Evolutionary conservation across 2,797 vertebrate genomes (phyloP).

Genomic region (Bucorvus abyssinicus): DNA sequence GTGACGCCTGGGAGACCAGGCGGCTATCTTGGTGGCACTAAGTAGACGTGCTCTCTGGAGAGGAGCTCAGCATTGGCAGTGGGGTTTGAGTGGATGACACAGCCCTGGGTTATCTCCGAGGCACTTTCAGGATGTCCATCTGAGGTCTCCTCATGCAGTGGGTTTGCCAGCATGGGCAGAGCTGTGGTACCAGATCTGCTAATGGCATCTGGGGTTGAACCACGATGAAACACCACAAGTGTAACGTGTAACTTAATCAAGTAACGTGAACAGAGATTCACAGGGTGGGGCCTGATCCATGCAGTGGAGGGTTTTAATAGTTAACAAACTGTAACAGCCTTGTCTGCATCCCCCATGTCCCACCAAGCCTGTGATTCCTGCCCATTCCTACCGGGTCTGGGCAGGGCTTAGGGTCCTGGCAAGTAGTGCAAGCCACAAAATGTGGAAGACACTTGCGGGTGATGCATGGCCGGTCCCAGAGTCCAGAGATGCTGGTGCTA

Average conservation of each 20-base stretch:
- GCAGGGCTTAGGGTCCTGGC: not conserved
- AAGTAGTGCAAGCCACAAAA: not conserved
- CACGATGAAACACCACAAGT: not conserved
- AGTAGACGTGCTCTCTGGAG: not conserved
- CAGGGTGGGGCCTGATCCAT: not conserved
- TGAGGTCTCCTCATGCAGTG: not conserved
- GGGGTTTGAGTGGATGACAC: not conserved
- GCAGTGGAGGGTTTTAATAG: not conserved
- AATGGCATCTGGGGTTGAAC: not conserved
- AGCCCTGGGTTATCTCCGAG: not conserved
- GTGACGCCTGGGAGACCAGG: not conserved
- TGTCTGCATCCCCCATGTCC: fast-evolving
- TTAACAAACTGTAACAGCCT: not conserved
- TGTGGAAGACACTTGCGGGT: not conserved
- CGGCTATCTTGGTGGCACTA: not conserved
- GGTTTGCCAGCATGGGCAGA: not conserved
- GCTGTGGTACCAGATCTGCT: not conserved
- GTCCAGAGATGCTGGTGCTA: not conserved
- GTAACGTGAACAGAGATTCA: not conserved
- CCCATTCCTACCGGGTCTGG: not conserved
- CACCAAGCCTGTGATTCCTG: not conserved
- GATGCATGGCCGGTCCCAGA: not conserved
- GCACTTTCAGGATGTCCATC: not conserved
- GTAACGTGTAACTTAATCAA: too few relatives aligned
- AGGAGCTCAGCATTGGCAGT: not conserved